Base-by-base conservation (phyloP, 2,888 invertebrate genomes). In the Limenitis camilla region DNA sequence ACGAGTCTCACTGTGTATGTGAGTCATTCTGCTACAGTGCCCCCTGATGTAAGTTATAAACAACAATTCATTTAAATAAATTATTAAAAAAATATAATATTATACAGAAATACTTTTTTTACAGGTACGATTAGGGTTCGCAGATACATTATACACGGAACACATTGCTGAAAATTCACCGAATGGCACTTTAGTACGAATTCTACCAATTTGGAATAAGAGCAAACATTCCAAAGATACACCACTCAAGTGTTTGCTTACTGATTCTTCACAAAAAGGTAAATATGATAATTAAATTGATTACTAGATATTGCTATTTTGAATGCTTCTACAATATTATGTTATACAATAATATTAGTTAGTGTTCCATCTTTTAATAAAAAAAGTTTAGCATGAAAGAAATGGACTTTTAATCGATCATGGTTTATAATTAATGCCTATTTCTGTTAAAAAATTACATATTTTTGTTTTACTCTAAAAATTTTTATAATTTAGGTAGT, bases 1-100 rank as follows among this genome's bases (percentile, higher is more conserved):
- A 92, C 93, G 6, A 93, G 94, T 3, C 90, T 97, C 0, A 94
- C 93, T 0, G 91, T 97, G 4, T 95, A 92, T 68, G 94, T 97
- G 9, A 92, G 94, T 48, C 96, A 95, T 71, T 91, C 94, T 0
- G 92, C 94, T 0, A 91, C 92, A 0, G 91, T 92, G 5, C 90
- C 91, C 0, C 88, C 85, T 31, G 89, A 89, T 66, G 90, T 88
- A 71, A 79, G 83, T 78, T 48, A 33, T 11, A 11, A 30, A 8
- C n/a, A 9, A 45, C 9, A 8, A 9, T 33, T 8, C 2, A 9
- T 33, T 33, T 33, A 33, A 33, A 33, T 33, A 33, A 33, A 8
- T 33, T 33, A 33, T 33, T 9, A 33, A 1, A 9, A 33, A 39
- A 39, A 7, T 10, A 39, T 30, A 7, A 31, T n/a, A 1, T 42